Evolutionary conservation across 53 echinoderm and acorn worm species (phyloP).

Genomic region (Mesocentrotus franciscanus): DNA sequence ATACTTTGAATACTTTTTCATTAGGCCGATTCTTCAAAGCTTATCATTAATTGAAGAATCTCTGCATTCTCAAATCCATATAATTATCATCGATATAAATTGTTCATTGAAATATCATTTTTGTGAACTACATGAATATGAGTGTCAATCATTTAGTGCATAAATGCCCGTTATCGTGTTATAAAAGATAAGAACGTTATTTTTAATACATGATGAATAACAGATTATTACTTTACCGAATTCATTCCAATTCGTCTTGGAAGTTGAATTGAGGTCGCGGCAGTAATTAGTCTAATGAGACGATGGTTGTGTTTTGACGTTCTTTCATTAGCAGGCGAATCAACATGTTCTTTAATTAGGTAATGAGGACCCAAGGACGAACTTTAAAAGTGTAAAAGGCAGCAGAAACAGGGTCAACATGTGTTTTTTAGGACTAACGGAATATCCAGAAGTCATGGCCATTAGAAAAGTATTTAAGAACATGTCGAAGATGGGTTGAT

Average conservation of each 20-base stretch:
- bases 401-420: slow-evolving; percentile 7
- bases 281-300: neutral
- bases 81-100: no score
- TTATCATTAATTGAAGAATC: no score
- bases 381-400: neutral
- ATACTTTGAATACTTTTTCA: no score
- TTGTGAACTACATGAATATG: neutral
- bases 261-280: slow-evolving; percentile 5
- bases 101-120: neutral
- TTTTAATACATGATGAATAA: neutral
- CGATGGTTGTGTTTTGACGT: neutral
- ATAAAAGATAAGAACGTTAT: neutral
- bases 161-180: neutral
- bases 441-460: neutral
- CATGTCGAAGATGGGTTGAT: neutral
- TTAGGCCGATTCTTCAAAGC: no score
- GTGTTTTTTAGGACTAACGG: neutral
- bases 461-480: neutral
- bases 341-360: slow-evolving; percentile 20
- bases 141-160: neutral
- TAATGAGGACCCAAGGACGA: slow-evolving; percentile 8
- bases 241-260: neutral
- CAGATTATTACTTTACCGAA: neutral
- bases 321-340: neutral
- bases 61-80: no score